Evolutionary conservation across 2,888 invertebrate species (phyloP), one percentile per base, ranked within the genome.

Genomic region (Tachina lurida): DNA sequence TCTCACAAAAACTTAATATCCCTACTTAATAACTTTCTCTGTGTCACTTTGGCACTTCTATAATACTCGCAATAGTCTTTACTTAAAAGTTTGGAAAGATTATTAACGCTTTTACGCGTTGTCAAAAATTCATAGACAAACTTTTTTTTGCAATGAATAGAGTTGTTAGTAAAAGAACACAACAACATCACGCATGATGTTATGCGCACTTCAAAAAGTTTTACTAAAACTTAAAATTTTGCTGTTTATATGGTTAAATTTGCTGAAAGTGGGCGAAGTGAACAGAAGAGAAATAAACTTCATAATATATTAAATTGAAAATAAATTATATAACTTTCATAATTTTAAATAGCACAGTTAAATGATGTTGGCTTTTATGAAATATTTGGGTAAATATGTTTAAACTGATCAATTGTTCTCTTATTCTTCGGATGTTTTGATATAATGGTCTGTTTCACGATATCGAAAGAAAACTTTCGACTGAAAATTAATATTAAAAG

Each of bases 81-180:
- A 63, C 15, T 58, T 67, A n/a, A 31, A 58, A 74, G 56, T 76
- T 70, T 82, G 15, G 10, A 63, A 47, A 70, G 15, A 70, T 78
- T 74, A 74, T 78, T 78, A 78, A 78, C 74, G 74, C 68, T 74
- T 74, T 84, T 74, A 74, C 84, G 74, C 84, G 68, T 68, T 58
- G 74, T 74, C 78, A 70, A 58, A 74, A 74, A 60, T 74, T 68
- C 63, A 74, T 54, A 78, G 84, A 63, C 68, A 78, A 84, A 84
- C 54, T 84, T 84, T 84, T 68, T 31, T 31, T 31, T 45, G 49
- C 15, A 43, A 70, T 13, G 12, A 12, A 39, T 43, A 45, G 10
- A 65, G 43, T 54, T 45, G 41, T 43, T 54, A 10, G 39, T 3
- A 45, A 58, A 67, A 58, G n/a, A 49, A 13, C 39, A 22, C 10